Conservation (phyloP, 2,113 vertebrate genomes). For the Prinia subflava region DNA sequence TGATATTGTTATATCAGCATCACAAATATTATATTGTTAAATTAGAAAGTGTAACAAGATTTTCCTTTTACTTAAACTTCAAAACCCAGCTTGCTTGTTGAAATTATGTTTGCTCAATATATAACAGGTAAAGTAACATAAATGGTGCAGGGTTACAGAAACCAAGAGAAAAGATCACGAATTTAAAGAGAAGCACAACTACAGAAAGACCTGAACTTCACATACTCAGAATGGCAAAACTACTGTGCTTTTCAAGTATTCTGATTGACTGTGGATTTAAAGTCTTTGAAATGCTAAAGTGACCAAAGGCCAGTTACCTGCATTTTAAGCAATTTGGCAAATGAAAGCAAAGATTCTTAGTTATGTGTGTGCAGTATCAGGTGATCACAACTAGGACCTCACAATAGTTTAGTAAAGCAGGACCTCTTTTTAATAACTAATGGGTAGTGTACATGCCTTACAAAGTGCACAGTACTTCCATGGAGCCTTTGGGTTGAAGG, state of each 20-base stretch:
- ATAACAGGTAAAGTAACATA: background rate
- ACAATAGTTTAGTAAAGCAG: background rate
- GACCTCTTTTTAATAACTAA: background rate
- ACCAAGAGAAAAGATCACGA: background rate
- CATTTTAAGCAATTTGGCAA: background rate
- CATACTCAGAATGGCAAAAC: background rate
- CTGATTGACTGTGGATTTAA: background rate
- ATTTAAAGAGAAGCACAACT: background rate
- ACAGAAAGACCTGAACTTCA: background rate
- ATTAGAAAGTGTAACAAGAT: background rate
- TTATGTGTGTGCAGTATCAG: too few species aligned
- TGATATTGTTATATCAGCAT: background rate
- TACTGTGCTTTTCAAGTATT: background rate
- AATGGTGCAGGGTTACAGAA: background rate
- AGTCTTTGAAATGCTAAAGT: background rate
- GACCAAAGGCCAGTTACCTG: background rate
- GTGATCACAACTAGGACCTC: background rate
- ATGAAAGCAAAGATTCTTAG: background rate
- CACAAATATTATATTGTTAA: background rate
- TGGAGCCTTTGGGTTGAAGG: background rate
- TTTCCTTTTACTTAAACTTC: background rate
- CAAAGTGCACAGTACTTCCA: background rate
- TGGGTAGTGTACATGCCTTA: accelerated
- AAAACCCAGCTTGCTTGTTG: background rate
- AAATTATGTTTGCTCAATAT: background rate